Conservation (phyloP, 2,888 invertebrate species). For the Sepioteuthis lessoniana region DNA sequence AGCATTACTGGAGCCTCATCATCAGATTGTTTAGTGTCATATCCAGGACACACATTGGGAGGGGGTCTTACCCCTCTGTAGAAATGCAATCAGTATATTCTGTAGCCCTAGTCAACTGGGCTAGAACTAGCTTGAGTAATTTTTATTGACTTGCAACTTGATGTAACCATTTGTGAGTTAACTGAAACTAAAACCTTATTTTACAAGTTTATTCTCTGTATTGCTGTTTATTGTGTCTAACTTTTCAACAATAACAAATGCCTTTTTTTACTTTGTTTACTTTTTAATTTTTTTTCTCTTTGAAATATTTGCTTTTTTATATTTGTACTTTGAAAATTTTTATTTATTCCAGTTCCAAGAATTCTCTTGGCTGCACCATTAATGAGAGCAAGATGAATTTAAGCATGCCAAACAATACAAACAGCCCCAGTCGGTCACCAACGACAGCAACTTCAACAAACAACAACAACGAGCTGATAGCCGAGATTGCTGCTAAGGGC, state of each 20-base stretch:
- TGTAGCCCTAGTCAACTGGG: too few species aligned
- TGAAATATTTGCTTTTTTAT: neutral
- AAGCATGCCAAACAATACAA: neutral
- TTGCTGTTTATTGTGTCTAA: too few species aligned
- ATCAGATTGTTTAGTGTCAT: too few species aligned
- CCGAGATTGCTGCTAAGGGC: conserved; percentile 39
- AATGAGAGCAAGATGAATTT: conserved; percentile 36
- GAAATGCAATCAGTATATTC: too few species aligned
- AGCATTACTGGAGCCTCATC: too few species aligned
- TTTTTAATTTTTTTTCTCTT: neutral
- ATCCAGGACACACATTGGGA: too few species aligned
- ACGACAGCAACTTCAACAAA: neutral
- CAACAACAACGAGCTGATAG: conserved; percentile 35
- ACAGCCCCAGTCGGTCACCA: conserved; percentile 16
- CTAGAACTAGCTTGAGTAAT: too few species aligned
- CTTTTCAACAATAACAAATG: neutral
- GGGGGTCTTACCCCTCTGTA: too few species aligned
- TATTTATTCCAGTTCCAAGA: conserved; percentile 35
- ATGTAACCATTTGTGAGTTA: too few species aligned
- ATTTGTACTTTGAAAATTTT: neutral
- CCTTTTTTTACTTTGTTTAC: neutral
- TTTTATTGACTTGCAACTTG: too few species aligned
- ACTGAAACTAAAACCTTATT: too few species aligned
- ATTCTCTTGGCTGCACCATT: conserved; percentile 39
- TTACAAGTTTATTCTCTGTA: too few species aligned